Evolutionary conservation across 2,888 invertebrate species (phyloP), one percentile per base, ranked within the genome.

Genomic region (Drosophila atroscutellata): DNA sequence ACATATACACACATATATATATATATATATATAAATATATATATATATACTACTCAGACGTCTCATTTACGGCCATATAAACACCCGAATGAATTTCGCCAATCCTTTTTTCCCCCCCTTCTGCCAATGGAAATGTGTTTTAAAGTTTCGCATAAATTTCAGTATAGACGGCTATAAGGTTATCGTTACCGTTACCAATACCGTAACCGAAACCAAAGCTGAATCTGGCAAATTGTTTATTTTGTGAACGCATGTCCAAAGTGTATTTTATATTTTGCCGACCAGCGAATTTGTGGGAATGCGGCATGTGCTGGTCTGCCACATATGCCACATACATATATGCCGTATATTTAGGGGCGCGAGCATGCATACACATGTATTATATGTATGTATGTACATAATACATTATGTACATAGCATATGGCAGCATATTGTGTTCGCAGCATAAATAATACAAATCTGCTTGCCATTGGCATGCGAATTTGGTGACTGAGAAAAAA

Each of bases 51-150:
- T 69, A 78, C 64, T 67, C 60, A 80, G 85, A 79, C 83, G 79
- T 74, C 78, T 84, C 79, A 75, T 85, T 85, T 85, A 81, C 74
- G 81, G 87, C 75, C 77, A 69, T 70, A 73, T 81, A 84, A 84
- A 87, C 78, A 74, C 75, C 54, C 79, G 71, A 67, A 69, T 72
- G 71, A 70, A 72, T 81, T 75, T 77, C 50, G 66, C 63, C 69
- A 79, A 68, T 64, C 52, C 68, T 66, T 68, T 67, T 69, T 75
- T 30, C 42, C 11, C 49, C 11, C 9, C 28, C 8, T 30, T 28
- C 45, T 52, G 63, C 75, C 64, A 80, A 78, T 83, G 86, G 66
- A 83, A 83, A 83, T 78, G 72, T 78, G 72, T 81, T 86, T 86
- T 72, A 75, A 86, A 83, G 76, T 78, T 80, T 80, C 58, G 67